Base-by-base conservation (phyloP, 2,797 vertebrate species). In the Melanotaenia nigrans region DNA sequence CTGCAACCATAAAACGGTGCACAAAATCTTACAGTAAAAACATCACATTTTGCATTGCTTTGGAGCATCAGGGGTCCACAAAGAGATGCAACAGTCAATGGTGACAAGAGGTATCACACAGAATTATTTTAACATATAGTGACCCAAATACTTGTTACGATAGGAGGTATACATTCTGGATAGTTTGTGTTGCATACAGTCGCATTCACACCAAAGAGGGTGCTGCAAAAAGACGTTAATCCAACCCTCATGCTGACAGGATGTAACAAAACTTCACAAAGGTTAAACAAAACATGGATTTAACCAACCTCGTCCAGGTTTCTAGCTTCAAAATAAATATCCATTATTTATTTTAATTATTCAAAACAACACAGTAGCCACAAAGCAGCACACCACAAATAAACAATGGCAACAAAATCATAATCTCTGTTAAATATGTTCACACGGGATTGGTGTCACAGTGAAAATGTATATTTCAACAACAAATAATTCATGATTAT, bases 1-100 rank as follows among this genome's bases (percentile, higher is more conserved):
- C 97, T 98, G 87, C 25, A 82, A 88, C 25, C 84, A 71, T 75
- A 76, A 59, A 78, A 71, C 83, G 16, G 84, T 24, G 76, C 53
- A 86, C 36, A 87, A 71, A 30, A 73, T 40, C 65, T 81, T 83
- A 88, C 80, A 85, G 69, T 68, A 84, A 77, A 62, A 68, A 77
- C 14, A 71, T 49, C 3, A 64, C 22, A 72, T 32, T 14, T 51
- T 0, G 33, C 0, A 60, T 61, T 2, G 13, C 47, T 51, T 63
- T 24, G 16, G 69, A 73, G 59, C 42, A 75, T 65, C 33, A 66
- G 45, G 54, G 47, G 5, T 42, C 78, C 49, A 35, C 20, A 61
- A 25, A 51, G 47, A 80, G 73, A 86, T 84, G 85, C 81, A 83
- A 57, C 24, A 68, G 61, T 68, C 66, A 75, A 18, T 65, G 54